These are phyloP conservation scores for Drosophila sechellia DNA, from an alignment of 1,140 invertebrate genomes.

Conservation along the genomic window DNA sequence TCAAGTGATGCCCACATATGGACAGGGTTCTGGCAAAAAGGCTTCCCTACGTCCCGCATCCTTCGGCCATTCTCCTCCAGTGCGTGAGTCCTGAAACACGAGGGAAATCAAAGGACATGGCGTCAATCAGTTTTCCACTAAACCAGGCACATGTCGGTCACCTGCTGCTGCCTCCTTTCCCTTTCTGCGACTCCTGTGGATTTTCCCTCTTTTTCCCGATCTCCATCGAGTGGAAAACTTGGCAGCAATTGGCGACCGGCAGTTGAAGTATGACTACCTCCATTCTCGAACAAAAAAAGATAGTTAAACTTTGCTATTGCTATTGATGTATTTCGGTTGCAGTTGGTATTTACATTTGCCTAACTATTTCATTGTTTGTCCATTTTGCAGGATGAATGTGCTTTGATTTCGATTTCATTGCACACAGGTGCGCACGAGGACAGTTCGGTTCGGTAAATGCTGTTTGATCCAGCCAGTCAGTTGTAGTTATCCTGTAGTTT, in stretches of 20 bases:
- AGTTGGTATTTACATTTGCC: conserved; percentile 34
- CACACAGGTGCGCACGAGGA: conserved; percentile 20
- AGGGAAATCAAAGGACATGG: conserved; percentile 74
- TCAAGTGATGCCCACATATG: conserved; percentile 36
- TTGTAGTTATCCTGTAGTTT: conserved; percentile 9
- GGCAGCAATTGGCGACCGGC: conserved; percentile 15
- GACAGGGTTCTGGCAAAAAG: conserved; percentile 11
- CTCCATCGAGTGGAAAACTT: conserved; percentile 15
- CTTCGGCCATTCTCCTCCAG: conserved; percentile 10
- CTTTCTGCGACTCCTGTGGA: neutral
- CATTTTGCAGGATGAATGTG: conserved; percentile 43
- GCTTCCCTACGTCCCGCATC: neutral
- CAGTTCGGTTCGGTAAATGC: conserved; percentile 31
- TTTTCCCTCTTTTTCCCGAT: conserved; percentile 1
- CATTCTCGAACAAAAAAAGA: neutral
- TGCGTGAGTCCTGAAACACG: conserved; percentile 50
- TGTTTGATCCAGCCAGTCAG: conserved; percentile 52
- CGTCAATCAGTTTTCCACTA: conserved; percentile 68
- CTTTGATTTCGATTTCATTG: conserved; percentile 43
- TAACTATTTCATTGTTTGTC: conserved; percentile 47
- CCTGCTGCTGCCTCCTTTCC: conserved; percentile 17
- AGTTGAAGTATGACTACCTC: neutral
- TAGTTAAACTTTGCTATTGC: conserved; percentile 25
- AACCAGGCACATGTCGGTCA: conserved; percentile 32
- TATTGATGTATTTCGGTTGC: conserved; percentile 29